Conservation (phyloP, 1,140 invertebrate species). For the Antheraea mylitta region DNA sequence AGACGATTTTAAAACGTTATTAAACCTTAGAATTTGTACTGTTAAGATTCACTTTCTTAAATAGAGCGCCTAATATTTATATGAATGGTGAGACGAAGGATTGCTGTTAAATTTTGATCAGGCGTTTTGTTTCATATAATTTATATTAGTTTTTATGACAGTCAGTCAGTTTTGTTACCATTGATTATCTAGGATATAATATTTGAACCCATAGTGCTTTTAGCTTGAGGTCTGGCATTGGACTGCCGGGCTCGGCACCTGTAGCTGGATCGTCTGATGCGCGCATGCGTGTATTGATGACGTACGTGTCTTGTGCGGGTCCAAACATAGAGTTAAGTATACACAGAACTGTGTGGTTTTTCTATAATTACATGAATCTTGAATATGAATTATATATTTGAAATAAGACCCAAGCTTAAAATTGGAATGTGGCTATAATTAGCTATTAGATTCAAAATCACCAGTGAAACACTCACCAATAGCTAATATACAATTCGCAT, state of each 20-base stretch:
- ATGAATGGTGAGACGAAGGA: conserved; percentile 32
- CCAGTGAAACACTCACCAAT: too few species aligned
- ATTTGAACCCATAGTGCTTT: conserved; percentile 27
- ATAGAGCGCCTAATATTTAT: conserved; percentile 59
- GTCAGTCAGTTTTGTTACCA: conserved; percentile 46
- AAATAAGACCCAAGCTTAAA: too few species aligned
- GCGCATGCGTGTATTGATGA: conserved; percentile 72
- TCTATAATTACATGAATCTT: not conserved
- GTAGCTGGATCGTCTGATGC: conserved; percentile 72
- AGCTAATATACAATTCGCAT: too few species aligned
- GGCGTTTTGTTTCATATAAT: conserved; percentile 34
- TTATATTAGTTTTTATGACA: conserved; percentile 24
- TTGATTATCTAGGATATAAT: conserved; percentile 20
- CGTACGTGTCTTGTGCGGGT: conserved; percentile 48
- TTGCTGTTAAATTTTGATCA: conserved; percentile 19
- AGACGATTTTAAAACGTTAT: conserved; percentile 54
- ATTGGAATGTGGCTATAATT: too few species aligned
- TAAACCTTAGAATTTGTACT: conserved; percentile 51
- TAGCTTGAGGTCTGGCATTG: conserved; percentile 41
- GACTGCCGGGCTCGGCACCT: conserved; percentile 71
- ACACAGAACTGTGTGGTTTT: conserved; percentile 21
- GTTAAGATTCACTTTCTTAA: conserved; percentile 40
- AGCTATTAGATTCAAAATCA: too few species aligned
- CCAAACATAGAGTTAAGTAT: conserved; percentile 39
- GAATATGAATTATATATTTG: too few species aligned